phyloP scores from a whole-genome alignment of 2,888 invertebrate genomes.

The Arge pagana region DNA sequence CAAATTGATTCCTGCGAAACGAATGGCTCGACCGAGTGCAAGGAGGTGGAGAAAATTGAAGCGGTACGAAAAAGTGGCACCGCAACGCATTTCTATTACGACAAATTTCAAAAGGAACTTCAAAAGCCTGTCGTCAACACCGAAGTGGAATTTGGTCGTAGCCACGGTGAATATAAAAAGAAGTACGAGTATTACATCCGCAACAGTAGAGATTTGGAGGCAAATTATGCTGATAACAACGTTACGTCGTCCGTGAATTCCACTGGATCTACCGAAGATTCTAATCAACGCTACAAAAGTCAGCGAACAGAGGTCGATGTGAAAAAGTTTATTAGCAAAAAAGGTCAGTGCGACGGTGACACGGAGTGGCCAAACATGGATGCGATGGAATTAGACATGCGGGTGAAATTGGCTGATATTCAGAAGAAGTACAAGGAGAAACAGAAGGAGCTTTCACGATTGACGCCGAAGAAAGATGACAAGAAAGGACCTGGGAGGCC shows the following conservation, averaged over 20 bases:
- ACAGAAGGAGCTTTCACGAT: conserved; percentile 77
- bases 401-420: conserved; percentile 78
- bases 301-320: conserved; percentile 43
- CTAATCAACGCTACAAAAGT: conserved; percentile 37
- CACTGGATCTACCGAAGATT: conserved; percentile 19
- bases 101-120: neutral
- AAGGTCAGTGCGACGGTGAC: conserved; percentile 39
- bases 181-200: conserved; percentile 25
- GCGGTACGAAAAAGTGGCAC: neutral
- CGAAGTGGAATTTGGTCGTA: conserved; percentile 3
- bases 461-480: conserved; percentile 65
- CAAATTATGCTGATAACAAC: neutral
- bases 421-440: conserved; percentile 83
- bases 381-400: conserved; percentile 81
- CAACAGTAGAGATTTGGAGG: conserved; percentile 10
- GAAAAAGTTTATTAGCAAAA: conserved; percentile 49
- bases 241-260: neutral
- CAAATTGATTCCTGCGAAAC: conserved; percentile 33
- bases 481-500: conserved; percentile 60
- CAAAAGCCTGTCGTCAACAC: neutral
- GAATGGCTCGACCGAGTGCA: neutral
- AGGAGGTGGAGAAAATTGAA: neutral
- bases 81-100: neutral
- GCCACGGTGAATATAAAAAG: conserved; percentile 23
- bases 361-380: conserved; percentile 63